phyloP scores from a whole-genome alignment of 2,888 invertebrate genomes.

The Patella ulyssiponensis region DNA sequence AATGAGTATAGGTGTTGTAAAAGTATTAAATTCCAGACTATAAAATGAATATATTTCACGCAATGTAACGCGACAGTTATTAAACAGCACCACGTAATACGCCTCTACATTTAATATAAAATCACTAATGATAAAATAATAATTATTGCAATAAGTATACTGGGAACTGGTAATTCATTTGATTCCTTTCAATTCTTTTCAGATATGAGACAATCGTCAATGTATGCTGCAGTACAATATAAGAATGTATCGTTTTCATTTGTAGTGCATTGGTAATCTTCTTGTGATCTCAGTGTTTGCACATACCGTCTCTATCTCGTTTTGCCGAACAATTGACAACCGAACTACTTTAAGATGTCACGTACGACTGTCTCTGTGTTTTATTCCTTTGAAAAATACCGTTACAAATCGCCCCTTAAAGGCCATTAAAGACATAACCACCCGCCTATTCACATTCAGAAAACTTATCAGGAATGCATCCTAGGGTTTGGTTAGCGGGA shows the following conservation, averaged over 20 bases:
- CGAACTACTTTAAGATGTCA: neutral
- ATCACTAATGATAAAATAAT: no score
- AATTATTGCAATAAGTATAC: no score
- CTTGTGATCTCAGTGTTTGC: neutral
- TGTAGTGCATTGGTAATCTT: neutral
- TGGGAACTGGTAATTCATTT: no score
- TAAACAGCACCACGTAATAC: no score
- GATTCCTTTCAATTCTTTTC: no score
- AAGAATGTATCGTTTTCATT: constrained; percentile 4
- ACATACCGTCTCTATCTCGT: constrained; percentile 2
- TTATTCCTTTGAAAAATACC: neutral
- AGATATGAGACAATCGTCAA: no score
- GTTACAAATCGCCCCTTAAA: constrained; percentile 1
- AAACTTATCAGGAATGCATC: neutral
- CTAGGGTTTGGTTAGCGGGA: neutral
- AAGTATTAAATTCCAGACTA: no score
- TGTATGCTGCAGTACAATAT: no score
- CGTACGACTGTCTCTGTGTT: neutral
- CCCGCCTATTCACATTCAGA: constrained; percentile 2
- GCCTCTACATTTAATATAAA: no score
- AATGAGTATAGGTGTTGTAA: no score
- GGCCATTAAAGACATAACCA: neutral
- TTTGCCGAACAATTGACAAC: neutral
- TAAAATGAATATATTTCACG: no score
- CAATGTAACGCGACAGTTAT: no score